Conservation (phyloP, 2,113 vertebrate species). For the Vombatus ursinus region DNA sequence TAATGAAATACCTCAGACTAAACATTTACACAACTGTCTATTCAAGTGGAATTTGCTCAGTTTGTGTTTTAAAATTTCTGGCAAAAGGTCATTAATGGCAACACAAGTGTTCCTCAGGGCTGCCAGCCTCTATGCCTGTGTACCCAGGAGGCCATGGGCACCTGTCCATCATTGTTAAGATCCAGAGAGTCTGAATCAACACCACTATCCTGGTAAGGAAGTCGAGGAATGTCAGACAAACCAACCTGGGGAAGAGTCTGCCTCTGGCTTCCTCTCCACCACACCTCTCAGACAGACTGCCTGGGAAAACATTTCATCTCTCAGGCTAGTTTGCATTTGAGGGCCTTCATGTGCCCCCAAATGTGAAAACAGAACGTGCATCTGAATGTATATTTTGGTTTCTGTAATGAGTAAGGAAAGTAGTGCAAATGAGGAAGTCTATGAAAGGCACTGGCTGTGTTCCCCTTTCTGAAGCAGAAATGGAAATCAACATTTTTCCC, state of each 20-base stretch:
- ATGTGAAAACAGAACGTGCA: constrained; percentile 67
- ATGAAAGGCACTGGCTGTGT: constrained; percentile 50
- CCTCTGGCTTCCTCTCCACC: constrained; percentile 63
- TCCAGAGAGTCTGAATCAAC: constrained; percentile 80
- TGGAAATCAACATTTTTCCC: constrained; percentile 50
- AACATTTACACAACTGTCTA: constrained; percentile 82
- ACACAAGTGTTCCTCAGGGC: constrained; percentile 64
- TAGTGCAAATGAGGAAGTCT: constrained; percentile 41
- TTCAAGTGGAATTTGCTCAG: constrained; percentile 59
- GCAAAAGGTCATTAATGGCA: constrained; percentile 61
- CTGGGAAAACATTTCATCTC: constrained; percentile 48
- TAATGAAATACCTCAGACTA: constrained; percentile 83
- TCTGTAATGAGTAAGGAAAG: constrained; percentile 52
- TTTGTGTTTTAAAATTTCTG: constrained; percentile 75
- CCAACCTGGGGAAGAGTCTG: constrained; percentile 55
- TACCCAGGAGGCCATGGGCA: constrained; percentile 73
- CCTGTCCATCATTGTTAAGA: constrained; percentile 71
- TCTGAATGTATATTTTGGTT: constrained; percentile 55
- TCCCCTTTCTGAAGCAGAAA: constrained; percentile 54
- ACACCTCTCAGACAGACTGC: constrained; percentile 63
- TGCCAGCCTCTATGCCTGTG: constrained; percentile 68
- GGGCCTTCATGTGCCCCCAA: constrained; percentile 50
- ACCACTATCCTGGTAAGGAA: constrained; percentile 80
- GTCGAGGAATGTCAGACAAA: constrained; percentile 74
- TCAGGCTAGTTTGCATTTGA: not conserved